Evolutionary conservation across 1,140 invertebrate species (phyloP), one percentile per base, ranked within the genome.

Genomic region (Drosophila ambigua): DNA sequence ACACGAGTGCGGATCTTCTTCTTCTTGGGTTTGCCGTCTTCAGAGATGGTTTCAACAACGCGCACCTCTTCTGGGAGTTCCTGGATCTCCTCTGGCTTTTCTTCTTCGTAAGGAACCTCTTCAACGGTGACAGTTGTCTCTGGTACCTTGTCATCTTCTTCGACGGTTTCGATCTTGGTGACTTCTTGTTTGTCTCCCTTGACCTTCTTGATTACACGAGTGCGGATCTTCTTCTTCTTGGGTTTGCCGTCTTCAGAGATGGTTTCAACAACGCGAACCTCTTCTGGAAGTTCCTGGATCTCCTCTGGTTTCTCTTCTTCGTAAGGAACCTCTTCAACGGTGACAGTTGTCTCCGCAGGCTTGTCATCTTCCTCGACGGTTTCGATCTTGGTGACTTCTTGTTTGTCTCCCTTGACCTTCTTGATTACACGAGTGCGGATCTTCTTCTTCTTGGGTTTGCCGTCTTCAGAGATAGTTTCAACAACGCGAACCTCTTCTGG

Each of bases 141-240:
- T 15, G 50, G 50, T 20, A 20, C 20, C 16, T 52, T 52, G 28
- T 52, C 50, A 5, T 52, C 50, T 28, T 52, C 50, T 8, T 52
- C 50, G 2, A 52, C 50, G 15, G 50, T 52, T 52, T 52, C 50
- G 24, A 52, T 52, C 28, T 52, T 52, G 50, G 50, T 52, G 8
- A 52, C 28, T 9, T 52, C 50, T 31, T 52, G 50, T 16, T 52
- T 52, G 13, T 52, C 50, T 9, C 50, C 50, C 50, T 52, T 52
- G 50, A 52, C 28, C 50, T 52, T 52, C 50, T 52, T 52, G 50
- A 52, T 52, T 6, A 52, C 50, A 2, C 50, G 50, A 16, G 50
- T 52, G n/a, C 50, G 50, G 15, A 52, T 52, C 50, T 52, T 52
- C 28, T 52, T 52, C 50, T 52, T 52, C 50, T 52, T 52, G 5